A percentile compares a stretch with the other conserved stretches of the same genome.
Evolutionary conservation across 30 jellyfish, hydroid and myxozoan species (phyloP).

Genomic region (Hydractinia echinata): DNA sequence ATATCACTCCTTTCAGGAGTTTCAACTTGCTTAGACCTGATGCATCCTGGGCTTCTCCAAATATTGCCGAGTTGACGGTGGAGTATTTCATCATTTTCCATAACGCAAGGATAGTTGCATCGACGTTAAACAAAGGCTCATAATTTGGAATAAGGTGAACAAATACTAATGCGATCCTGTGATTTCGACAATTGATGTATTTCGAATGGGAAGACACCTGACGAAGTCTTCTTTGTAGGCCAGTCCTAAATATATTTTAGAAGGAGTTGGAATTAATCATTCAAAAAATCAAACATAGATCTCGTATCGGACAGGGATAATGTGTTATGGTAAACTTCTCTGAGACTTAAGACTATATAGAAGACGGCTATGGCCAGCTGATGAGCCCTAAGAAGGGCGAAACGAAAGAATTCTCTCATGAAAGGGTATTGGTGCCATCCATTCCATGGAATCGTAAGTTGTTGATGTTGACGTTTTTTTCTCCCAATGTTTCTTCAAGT

Average conservation of each 20-base stretch:
- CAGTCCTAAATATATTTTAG: background rate
- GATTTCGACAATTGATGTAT: constrained; percentile 26
- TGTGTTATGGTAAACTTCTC: too few species aligned
- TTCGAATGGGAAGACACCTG: constrained; percentile 29
- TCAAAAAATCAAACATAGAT: too few species aligned
- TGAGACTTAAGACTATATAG: too few species aligned
- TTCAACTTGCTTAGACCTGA: constrained; percentile 5
- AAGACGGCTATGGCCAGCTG: too few species aligned
- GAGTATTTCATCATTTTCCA: constrained; percentile 25
- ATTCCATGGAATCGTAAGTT: constrained; percentile 28
- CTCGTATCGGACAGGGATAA: too few species aligned
- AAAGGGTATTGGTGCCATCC: constrained; percentile 34
- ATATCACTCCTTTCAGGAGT: background rate
- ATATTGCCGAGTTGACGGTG: constrained; percentile 16
- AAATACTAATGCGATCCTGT: constrained; percentile 17
- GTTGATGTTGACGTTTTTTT: too few species aligned
- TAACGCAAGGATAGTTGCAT: background rate
- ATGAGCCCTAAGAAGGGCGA: too few species aligned
- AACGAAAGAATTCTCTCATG: background rate
- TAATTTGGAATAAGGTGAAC: constrained; percentile 12
- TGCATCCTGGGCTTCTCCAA: constrained; percentile 29
- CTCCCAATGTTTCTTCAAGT: too few species aligned
- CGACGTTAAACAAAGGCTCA: background rate
- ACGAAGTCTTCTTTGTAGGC: constrained; percentile 16
- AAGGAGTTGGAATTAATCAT: too few species aligned